Conservation (phyloP, 2,797 vertebrate species). For the Smutsia gigantea region DNA sequence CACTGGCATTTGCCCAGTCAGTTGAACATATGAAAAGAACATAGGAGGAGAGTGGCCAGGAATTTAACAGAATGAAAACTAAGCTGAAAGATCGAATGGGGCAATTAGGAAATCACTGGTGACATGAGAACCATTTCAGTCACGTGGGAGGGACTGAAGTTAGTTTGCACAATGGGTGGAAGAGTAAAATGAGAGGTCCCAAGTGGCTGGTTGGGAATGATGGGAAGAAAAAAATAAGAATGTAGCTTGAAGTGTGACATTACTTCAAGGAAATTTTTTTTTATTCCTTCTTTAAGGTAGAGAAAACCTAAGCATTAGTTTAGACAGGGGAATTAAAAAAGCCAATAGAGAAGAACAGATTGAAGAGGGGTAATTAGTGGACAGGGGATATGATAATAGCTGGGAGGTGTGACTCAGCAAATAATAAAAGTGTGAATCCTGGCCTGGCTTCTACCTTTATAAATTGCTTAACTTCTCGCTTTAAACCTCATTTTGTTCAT, state of each 20-base stretch:
- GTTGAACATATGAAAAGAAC: background rate
- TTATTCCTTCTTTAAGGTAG: background rate
- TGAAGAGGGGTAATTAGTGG: background rate
- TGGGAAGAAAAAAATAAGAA: background rate
- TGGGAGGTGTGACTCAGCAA: background rate
- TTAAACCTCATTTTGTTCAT: background rate
- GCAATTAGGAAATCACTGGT: background rate
- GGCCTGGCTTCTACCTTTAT: background rate
- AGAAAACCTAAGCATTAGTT: background rate
- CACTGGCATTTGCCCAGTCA: background rate
- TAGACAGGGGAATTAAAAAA: background rate
- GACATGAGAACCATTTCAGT: background rate
- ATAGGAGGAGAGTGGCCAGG: background rate
- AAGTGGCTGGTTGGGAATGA: background rate
- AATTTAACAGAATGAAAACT: background rate
- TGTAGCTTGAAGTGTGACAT: background rate
- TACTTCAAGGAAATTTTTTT: background rate
- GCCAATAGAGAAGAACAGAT: background rate
- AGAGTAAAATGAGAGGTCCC: background rate
- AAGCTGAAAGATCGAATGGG: background rate
- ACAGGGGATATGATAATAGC: background rate
- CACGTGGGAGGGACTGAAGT: fast-evolving
- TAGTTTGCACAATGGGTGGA: background rate
- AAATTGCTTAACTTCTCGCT: background rate
- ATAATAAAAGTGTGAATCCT: background rate